phyloP scores from a whole-genome alignment of 2,888 invertebrate genomes.

The Vesta saturnalis region DNA sequence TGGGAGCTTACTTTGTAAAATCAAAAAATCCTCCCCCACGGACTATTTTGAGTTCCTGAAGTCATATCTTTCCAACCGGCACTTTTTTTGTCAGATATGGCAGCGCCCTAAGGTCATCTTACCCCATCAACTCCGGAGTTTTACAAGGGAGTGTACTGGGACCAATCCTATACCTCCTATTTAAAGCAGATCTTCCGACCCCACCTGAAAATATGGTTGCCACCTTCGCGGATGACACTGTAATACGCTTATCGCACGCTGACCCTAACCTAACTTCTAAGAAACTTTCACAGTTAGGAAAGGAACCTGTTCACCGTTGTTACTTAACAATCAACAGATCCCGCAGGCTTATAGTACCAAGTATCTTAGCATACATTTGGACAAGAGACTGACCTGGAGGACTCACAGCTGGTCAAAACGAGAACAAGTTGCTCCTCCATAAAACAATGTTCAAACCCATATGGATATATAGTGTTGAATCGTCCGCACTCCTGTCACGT shows the following conservation, averaged over 20 bases:
- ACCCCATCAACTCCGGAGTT: conserved; percentile 36
- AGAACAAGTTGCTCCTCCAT: no score
- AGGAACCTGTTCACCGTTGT: conserved; percentile 2
- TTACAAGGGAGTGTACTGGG: conserved; percentile 43
- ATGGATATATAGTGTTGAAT: no score
- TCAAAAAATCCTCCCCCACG: neutral
- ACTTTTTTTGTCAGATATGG: neutral
- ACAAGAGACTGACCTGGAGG: conserved; percentile 14
- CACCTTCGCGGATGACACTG: conserved; percentile 29
- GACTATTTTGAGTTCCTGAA: neutral
- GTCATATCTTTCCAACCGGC: neutral
- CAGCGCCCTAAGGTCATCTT: neutral
- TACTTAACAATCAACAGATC: conserved; percentile 14
- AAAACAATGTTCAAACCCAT: no score
- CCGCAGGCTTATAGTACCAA: conserved; percentile 24
- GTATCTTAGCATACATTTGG: conserved; percentile 24
- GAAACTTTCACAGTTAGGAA: conserved; percentile 38
- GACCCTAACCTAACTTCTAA: conserved; percentile 35
- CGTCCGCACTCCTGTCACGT: no score
- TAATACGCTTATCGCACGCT: conserved; percentile 17
- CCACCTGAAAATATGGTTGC: conserved; percentile 27
- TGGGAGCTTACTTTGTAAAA: neutral
- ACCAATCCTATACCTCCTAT: conserved; percentile 26
- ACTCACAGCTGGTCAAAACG: conserved; percentile 10
- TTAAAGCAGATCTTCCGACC: conserved; percentile 38